These are phyloP conservation scores for Strix occidentalis DNA, from an alignment of 2,797 vertebrate species.

Conservation along the genomic window DNA sequence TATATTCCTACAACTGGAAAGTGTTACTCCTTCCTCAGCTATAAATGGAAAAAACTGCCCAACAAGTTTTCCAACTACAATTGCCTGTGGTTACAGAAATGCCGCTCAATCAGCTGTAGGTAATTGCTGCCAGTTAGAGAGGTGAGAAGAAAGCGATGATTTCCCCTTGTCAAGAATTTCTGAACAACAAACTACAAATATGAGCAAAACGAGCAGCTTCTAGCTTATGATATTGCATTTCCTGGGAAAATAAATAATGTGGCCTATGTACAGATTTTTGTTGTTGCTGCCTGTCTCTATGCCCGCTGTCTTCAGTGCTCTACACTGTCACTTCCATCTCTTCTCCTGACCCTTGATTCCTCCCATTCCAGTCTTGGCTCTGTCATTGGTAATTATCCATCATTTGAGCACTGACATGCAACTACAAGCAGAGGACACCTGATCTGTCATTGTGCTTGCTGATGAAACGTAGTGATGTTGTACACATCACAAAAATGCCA, in stretches of 20 bases:
- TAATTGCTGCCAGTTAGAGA: constrained; percentile 15
- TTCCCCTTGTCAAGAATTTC: background rate
- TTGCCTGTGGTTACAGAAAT: background rate
- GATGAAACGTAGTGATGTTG: background rate
- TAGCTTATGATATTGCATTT: background rate
- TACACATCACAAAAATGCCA: background rate
- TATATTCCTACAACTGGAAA: background rate
- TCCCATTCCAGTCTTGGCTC: background rate
- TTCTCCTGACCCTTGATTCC: background rate
- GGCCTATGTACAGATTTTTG: background rate
- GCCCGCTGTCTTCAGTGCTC: background rate
- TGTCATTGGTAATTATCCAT: constrained; percentile 33
- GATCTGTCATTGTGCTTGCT: background rate
- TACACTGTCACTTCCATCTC: background rate
- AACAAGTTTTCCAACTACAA: background rate
- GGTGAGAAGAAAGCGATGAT: background rate
- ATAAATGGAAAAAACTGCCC: background rate
- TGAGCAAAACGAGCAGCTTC: background rate
- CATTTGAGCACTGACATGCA: background rate
- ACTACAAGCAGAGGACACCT: constrained; percentile 9
- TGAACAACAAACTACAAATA: background rate
- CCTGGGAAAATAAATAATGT: background rate
- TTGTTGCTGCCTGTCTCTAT: background rate
- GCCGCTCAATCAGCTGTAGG: background rate
- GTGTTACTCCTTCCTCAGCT: background rate